These are phyloP conservation scores for Merops nubicus DNA, from an alignment of 2,113 vertebrate genomes.

Conservation along the genomic window DNA sequence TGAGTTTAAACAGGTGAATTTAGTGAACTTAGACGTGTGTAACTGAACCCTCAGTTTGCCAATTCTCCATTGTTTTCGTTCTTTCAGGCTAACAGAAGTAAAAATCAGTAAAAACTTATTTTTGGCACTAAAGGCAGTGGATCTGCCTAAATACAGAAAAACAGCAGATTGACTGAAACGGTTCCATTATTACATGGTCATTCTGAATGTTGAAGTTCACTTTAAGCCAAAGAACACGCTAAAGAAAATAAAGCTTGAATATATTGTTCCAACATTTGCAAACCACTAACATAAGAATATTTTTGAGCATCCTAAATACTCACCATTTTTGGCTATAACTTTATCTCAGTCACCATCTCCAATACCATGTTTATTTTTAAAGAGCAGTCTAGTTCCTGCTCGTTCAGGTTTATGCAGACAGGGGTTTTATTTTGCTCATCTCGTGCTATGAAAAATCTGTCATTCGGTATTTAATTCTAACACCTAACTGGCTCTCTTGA, in stretches of 20 bases:
- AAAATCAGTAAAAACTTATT: slow-evolving; percentile 49
- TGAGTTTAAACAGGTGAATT: slow-evolving; percentile 3
- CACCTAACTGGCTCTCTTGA: slow-evolving; percentile 62
- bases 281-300: slow-evolving; percentile 64
- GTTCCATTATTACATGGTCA: slow-evolving; percentile 61
- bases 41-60: background rate
- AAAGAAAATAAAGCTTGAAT: slow-evolving; percentile 68
- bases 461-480: slow-evolving; percentile 58
- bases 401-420: slow-evolving; percentile 61
- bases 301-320: slow-evolving; percentile 65
- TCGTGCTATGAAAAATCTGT: slow-evolving; percentile 62
- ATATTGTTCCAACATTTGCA: slow-evolving; percentile 72
- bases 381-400: slow-evolving; percentile 62
- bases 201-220: slow-evolving; percentile 45
- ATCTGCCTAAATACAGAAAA: slow-evolving; percentile 30
- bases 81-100: background rate
- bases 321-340: slow-evolving; percentile 52
- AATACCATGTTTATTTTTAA: slow-evolving; percentile 70
- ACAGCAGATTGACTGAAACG: slow-evolving; percentile 24
- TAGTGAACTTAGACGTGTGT: background rate
- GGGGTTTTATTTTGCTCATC: slow-evolving; percentile 66
- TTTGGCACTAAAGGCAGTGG: slow-evolving; percentile 1
- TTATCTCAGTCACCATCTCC: slow-evolving; percentile 69
- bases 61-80: background rate
- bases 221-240: slow-evolving; percentile 58